phyloP scores from a whole-genome alignment of 1,140 invertebrate genomes.

The Cotesia typhae region DNA sequence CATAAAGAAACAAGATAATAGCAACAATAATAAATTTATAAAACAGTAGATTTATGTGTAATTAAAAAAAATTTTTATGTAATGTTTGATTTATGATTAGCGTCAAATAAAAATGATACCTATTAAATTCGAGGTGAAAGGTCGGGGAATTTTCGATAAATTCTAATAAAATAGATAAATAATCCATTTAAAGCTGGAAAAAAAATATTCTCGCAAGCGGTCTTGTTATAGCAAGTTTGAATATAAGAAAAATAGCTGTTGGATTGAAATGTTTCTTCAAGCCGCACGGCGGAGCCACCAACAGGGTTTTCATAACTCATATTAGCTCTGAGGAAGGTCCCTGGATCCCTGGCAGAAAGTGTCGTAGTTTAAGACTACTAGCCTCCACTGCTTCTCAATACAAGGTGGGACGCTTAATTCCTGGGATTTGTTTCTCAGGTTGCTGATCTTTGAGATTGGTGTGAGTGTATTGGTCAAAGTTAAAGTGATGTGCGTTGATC shows the following conservation, averaged over 20 bases:
- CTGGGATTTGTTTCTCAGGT: conserved; percentile 8
- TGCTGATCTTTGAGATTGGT: conserved; percentile 48
- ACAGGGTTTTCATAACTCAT: conserved; percentile 47
- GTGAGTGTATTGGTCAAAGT: conserved; percentile 52
- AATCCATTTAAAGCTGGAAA: too few relatives aligned
- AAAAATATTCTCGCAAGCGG: too few relatives aligned
- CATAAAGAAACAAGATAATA: not conserved
- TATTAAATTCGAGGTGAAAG: not conserved
- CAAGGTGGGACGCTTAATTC: conserved; percentile 41
- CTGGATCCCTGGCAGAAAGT: conserved; percentile 52
- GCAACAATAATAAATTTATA: not conserved
- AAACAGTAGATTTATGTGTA: not conserved
- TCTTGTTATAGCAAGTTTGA: not conserved
- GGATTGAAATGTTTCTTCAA: conserved; percentile 37
- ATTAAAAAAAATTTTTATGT: too few relatives aligned
- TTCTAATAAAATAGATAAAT: too few relatives aligned
- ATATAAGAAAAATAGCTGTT: accelerated
- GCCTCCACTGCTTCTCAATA: conserved; percentile 43
- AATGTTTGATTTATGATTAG: too few relatives aligned
- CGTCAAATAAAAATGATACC: too few relatives aligned
- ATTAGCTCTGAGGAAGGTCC: conserved; percentile 55
- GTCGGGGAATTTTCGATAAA: too few relatives aligned
- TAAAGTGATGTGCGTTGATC: conserved; percentile 49
- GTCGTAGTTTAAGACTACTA: conserved; percentile 45
- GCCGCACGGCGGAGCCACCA: conserved; percentile 51